Base-by-base conservation (phyloP, 1,140 invertebrate species). In the Drosophila malerkotliana region DNA sequence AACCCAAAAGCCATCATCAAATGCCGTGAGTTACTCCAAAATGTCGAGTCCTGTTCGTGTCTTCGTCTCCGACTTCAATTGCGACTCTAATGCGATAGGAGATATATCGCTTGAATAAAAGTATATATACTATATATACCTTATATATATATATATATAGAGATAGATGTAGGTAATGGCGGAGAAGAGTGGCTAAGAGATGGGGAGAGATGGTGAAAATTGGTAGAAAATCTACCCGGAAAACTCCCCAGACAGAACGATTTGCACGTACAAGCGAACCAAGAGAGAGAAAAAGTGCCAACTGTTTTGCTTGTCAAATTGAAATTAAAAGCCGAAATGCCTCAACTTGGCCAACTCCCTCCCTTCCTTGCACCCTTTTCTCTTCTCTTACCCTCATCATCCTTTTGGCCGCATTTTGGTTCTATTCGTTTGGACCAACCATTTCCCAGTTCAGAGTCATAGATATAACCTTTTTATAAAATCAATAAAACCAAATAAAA, bases 401-500 rank as follows among this genome's bases (percentile, higher is more conserved):
- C 34, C 34, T 37, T 37, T 37, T 37, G 34, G 34, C 34, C 34
- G 10, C 34, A 37, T 12, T 37, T 37, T 10, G 0, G 10, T 37
- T 37, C 34, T 37, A 2, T 37, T 37, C 34, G 34, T 37, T 12
- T 37, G 10, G 21, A 39, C 21, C 37, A n/a, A 44, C n/a, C 39
- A 47, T 21, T 66, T 59, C 63, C 62, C 24, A 37, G n/a, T 18
- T 69, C 18, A 39, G 32, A 72, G 66, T 37, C 67, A 69, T 76
- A 80, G 72, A 80, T 74, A 72, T 59, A 80, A 54, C 57, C 68
- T 77, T 72, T 77, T 76, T 77, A 64, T 55, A 81, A 85, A 85
- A 85, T 85, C 82, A 85, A 85, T 85, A 85, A 81, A 87, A 78
- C 74, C 82, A 64, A 78, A 87, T 78, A 85, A 87, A 85, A 87